phyloP scores from a whole-genome alignment of 2,113 vertebrate genomes.

The Phaetusa simplex region DNA sequence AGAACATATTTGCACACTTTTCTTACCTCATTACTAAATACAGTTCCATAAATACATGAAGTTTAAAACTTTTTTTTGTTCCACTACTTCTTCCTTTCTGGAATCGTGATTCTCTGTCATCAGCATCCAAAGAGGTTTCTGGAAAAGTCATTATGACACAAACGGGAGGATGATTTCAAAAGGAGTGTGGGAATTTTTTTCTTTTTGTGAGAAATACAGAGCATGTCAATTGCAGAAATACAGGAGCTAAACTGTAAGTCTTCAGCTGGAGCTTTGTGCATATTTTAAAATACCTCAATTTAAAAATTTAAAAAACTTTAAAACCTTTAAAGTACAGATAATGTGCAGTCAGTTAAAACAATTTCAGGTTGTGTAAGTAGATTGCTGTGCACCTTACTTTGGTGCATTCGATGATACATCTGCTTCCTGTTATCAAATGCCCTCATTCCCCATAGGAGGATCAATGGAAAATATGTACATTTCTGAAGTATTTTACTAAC shows the following conservation, averaged over 20 bases:
- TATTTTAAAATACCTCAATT: neutral
- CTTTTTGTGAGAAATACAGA: neutral
- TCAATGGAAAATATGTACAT: neutral
- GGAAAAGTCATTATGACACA: conserved; percentile 27
- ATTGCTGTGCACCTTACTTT: neutral
- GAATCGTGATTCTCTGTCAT: neutral
- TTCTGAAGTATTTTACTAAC: neutral
- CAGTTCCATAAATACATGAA: neutral
- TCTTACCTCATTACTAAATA: neutral
- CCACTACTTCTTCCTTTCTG: conserved; percentile 16
- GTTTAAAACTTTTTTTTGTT: neutral
- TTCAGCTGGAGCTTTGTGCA: neutral
- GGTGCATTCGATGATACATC: neutral
- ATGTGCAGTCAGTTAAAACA: neutral
- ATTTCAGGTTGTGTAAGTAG: neutral
- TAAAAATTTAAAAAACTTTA: neutral
- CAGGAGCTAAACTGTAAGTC: neutral
- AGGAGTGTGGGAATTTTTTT: neutral
- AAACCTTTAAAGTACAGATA: neutral
- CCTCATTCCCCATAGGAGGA: neutral
- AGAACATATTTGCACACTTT: neutral
- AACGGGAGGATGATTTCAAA: conserved; percentile 1
- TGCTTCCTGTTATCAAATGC: neutral
- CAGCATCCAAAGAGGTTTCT: conserved; percentile 1
- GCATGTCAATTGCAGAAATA: neutral